A percentile compares a stretch with the other conserved stretches of the same genome.
phyloP scores from a whole-genome alignment of 2,113 vertebrate species.

The Oreochromis tanganicae region DNA sequence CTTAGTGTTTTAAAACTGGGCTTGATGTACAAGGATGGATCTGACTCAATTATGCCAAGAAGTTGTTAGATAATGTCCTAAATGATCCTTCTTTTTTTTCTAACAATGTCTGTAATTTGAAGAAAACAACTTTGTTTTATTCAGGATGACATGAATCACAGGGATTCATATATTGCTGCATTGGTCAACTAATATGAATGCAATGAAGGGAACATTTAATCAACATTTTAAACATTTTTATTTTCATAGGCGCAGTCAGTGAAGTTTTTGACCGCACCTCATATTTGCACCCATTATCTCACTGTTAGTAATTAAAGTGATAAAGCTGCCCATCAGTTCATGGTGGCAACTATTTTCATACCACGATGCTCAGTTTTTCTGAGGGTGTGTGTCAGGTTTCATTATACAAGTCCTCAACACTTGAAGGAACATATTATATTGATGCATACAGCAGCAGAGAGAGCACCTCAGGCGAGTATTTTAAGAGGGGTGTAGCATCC shows the following conservation, averaged over 20 bases:
- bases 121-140: not conserved
- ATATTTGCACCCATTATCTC: not conserved
- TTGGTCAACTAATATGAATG: not conserved
- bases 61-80: not conserved
- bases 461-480: not conserved
- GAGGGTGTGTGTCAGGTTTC: not conserved
- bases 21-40: not conserved
- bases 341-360: not conserved
- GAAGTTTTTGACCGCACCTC: not conserved
- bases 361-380: not conserved
- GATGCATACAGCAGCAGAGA: not conserved
- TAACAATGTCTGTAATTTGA: not conserved
- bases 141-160: not conserved
- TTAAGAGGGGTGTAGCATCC: conserved; percentile 10
- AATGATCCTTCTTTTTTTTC: no score
- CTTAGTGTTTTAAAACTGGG: not conserved
- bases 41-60: not conserved
- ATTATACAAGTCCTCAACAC: conserved; percentile 12
- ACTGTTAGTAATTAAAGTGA: not conserved
- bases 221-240: not conserved
- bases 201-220: not conserved
- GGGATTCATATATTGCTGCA: rapidly evolving
- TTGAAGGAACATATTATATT: conserved; percentile 13
- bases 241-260: not conserved
- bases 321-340: not conserved